Evolutionary conservation across 2,797 vertebrate species (phyloP).

Genomic region (Holocentrus rufus): DNA sequence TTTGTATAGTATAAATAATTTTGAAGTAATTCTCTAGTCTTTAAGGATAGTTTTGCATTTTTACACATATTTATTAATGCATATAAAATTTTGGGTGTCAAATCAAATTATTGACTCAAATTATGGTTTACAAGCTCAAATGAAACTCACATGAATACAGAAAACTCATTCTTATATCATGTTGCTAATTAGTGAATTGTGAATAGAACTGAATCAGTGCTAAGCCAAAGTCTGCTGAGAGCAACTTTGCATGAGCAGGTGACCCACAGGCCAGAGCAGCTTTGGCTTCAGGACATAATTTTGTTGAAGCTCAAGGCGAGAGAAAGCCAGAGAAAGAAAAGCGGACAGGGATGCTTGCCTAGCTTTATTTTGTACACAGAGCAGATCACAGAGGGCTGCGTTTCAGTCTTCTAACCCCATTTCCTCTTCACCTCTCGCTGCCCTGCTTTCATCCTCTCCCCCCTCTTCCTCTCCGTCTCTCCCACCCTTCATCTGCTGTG

Average conservation of each 20-base stretch:
- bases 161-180: too few species aligned
- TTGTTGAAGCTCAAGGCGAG: slow-evolving; percentile 23
- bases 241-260: slow-evolving; percentile 45
- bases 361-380: slow-evolving; percentile 34
- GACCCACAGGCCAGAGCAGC: slow-evolving; percentile 21
- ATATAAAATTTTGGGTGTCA: too few species aligned
- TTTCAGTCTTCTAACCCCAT: slow-evolving; percentile 22
- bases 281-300: slow-evolving; percentile 36
- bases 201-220: too few species aligned
- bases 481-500: slow-evolving; percentile 15
- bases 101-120: too few species aligned
- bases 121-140: too few species aligned
- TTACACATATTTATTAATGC: too few species aligned
- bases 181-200: too few species aligned
- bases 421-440: slow-evolving; percentile 32
- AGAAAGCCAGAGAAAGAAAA: slow-evolving; percentile 3
- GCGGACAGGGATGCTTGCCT: slow-evolving; percentile 22
- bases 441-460: background rate
- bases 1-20: too few species aligned
- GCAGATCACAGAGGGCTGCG: slow-evolving; percentile 31
- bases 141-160: too few species aligned
- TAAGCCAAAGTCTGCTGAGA: background rate
- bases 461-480: slow-evolving; percentile 1
- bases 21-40: too few species aligned
- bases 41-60: too few species aligned